phyloP scores from a whole-genome alignment of 2,113 vertebrate genomes.

The Ochotona princeps region DNA sequence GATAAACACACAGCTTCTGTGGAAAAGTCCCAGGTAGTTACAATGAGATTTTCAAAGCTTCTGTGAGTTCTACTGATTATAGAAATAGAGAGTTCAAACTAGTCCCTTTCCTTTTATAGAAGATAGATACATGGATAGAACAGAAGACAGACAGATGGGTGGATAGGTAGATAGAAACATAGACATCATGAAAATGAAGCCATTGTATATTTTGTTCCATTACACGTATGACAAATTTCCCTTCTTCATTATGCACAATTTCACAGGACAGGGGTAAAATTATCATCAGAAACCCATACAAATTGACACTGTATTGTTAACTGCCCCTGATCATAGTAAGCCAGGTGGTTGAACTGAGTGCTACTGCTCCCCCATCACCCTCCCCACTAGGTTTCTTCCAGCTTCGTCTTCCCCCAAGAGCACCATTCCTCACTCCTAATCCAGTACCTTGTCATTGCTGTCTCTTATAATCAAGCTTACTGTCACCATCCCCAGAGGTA shows the following conservation, averaged over 20 bases:
- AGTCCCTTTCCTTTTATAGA: background rate
- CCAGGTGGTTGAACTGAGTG: background rate
- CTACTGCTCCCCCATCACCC: too few relatives aligned
- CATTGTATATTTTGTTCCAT: background rate
- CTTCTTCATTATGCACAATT: background rate
- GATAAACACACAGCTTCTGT: constrained; percentile 98
- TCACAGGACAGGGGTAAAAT: background rate
- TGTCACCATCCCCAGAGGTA: background rate
- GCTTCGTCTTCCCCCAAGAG: background rate
- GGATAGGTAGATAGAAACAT: background rate
- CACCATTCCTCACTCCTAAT: background rate
- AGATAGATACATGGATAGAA: background rate
- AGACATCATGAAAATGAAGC: background rate
- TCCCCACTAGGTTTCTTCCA: background rate
- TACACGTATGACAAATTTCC: background rate
- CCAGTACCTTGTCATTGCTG: background rate
- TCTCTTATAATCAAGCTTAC: background rate
- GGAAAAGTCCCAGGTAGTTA: constrained; percentile 96
- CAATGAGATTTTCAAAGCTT: background rate
- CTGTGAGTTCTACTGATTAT: background rate
- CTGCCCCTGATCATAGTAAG: background rate
- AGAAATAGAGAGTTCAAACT: background rate
- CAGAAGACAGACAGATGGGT: background rate
- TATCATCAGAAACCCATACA: background rate
- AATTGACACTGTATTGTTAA: background rate